Percentiles rank a stretch among this genome's conserved stretches.
Evolutionary conservation across 2,797 vertebrate species (phyloP).

Genomic region (Ambastaia sidthimunki): DNA sequence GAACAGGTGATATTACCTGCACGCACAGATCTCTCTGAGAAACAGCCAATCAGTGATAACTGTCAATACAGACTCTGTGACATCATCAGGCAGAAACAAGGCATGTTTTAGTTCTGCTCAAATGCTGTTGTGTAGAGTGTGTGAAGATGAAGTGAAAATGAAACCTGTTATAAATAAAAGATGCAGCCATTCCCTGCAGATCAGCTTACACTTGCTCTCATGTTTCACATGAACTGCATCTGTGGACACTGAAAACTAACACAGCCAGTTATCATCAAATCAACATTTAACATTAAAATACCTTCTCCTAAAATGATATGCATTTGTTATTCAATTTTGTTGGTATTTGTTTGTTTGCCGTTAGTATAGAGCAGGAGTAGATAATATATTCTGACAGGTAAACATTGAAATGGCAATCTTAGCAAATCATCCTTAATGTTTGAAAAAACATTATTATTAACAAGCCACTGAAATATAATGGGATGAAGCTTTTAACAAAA

Average conservation of each 20-base stretch:
- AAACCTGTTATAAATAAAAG: conserved; percentile 63
- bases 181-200: conserved; percentile 31
- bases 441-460: too few relatives aligned
- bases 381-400: background rate
- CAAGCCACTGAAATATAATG: too few relatives aligned
- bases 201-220: conserved; percentile 34
- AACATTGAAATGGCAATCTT: background rate
- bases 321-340: too few relatives aligned
- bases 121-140: background rate
- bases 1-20: conserved; percentile 83
- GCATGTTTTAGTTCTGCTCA: background rate
- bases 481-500: too few relatives aligned
- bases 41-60: conserved; percentile 25
- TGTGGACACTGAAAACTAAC: conserved; percentile 2
- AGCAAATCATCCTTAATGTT: too few relatives aligned
- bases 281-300: too few relatives aligned
- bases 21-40: conserved; percentile 4
- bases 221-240: conserved; percentile 33
- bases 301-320: too few relatives aligned
- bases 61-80: conserved; percentile 40
- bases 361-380: too few relatives aligned
- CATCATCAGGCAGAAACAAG: background rate
- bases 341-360: too few relatives aligned
- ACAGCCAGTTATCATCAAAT: too few relatives aligned
- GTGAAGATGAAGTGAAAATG: conserved; percentile 43